A percentile compares a stretch with the other conserved stretches of the same genome.
Conservation (phyloP, 2,113 vertebrate genomes). For the Centropus bengalensis region DNA sequence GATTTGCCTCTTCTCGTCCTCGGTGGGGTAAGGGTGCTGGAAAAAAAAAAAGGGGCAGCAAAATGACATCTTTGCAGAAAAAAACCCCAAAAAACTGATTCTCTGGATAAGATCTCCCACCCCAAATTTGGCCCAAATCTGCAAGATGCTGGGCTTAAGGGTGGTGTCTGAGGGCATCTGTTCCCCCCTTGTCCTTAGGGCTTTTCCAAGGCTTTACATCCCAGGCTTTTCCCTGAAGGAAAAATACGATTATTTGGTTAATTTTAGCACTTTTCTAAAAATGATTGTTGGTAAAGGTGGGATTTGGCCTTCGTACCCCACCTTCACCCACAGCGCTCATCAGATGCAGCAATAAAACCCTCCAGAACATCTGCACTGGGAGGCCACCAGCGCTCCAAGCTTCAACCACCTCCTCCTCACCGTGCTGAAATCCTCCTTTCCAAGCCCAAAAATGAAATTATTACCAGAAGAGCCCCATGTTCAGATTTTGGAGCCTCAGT, state of each 20-base stretch:
- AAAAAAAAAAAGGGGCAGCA: conserved; percentile 24
- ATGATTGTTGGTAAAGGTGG: not conserved
- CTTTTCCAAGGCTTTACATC: not conserved
- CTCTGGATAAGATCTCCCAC: not conserved
- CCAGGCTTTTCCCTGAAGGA: not conserved
- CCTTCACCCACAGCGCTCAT: accelerated
- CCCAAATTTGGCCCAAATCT: not conserved
- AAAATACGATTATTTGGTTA: not conserved
- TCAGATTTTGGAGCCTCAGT: not conserved
- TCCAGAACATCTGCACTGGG: not conserved
- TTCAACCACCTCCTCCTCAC: not conserved
- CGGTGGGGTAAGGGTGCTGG: conserved; percentile 97
- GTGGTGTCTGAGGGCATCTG: not conserved
- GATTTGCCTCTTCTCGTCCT: conserved; percentile 98
- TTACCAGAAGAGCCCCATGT: accelerated
- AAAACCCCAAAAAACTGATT: not conserved
- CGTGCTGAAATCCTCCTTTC: not conserved
- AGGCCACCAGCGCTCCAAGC: not conserved
- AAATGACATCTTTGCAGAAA: not conserved
- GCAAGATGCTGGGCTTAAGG: not conserved
- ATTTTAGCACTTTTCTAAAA: not conserved
- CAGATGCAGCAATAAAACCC: not conserved
- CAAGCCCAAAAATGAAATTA: not conserved
- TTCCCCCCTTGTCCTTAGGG: accelerated
- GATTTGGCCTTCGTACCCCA: not conserved